Evolutionary conservation across 1,140 invertebrate species (phyloP).

Genomic region (Cherax destructor): DNA sequence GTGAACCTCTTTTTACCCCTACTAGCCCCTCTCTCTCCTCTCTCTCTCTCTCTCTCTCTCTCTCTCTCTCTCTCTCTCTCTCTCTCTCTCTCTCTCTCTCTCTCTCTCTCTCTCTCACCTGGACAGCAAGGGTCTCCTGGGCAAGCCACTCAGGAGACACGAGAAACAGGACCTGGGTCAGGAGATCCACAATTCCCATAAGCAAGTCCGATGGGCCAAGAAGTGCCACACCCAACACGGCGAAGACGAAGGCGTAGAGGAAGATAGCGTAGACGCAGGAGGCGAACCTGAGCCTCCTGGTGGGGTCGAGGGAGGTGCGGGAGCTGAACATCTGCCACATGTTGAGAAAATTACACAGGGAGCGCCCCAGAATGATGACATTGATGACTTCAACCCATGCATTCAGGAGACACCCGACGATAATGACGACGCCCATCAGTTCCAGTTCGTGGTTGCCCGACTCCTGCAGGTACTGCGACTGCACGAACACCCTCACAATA

Average conservation of each 20-base stretch:
- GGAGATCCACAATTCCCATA: neutral
- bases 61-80: neutral
- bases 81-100: too few species aligned
- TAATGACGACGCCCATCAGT: slow-evolving; percentile 30
- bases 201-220: neutral
- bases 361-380: neutral
- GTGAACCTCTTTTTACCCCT: too few species aligned
- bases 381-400: slow-evolving; percentile 47
- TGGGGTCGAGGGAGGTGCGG: slow-evolving; percentile 5
- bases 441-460: neutral
- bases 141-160: neutral
- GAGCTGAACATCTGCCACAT: neutral
- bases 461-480: neutral
- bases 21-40: too few species aligned
- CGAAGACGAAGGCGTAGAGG: slow-evolving; percentile 22
- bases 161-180: slow-evolving; percentile 42
- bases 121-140: neutral
- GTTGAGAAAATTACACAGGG: slow-evolving; percentile 22
- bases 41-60: neutral
- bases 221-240: neutral
- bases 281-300: neutral
- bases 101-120: neutral
- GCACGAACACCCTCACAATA: neutral
- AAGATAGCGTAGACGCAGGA: slow-evolving; percentile 22
- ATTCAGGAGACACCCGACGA: slow-evolving; percentile 58